Conservation (phyloP, 2,113 vertebrate species). For the Pteronura brasiliensis region DNA sequence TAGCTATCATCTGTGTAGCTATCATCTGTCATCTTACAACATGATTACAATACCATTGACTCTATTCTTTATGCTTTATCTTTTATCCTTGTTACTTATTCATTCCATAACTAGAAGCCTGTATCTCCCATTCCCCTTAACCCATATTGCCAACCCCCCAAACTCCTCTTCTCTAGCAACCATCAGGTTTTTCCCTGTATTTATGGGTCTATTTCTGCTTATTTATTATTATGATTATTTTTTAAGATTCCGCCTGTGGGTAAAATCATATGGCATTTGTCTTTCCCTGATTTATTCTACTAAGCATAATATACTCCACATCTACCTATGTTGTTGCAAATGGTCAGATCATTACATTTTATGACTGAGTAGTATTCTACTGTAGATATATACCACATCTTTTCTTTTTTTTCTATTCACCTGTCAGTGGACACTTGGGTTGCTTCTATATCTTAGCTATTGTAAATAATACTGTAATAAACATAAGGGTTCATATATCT, state of each 20-base stretch:
- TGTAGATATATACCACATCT: background rate
- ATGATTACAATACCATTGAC: background rate
- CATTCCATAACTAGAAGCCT: background rate
- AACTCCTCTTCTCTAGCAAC: background rate
- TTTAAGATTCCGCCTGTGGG: background rate
- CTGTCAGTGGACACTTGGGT: background rate
- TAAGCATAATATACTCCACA: background rate
- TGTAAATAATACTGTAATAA: background rate
- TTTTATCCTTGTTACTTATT: background rate
- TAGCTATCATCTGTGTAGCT: background rate
- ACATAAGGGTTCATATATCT: background rate
- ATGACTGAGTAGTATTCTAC: background rate
- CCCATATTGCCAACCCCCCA: background rate
- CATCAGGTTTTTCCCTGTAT: too few relatives aligned
- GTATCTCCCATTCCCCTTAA: background rate
- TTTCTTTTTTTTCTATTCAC: background rate
- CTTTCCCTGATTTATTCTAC: background rate
- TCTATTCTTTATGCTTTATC: background rate
- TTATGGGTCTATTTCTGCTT: background rate
- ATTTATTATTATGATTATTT: background rate
- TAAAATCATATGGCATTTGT: background rate
- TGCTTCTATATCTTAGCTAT: background rate
- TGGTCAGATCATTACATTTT: background rate
- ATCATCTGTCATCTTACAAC: background rate
- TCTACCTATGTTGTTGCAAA: background rate